A percentile compares a stretch with the other conserved stretches of the same genome.
Evolutionary conservation across 2,888 invertebrate genomes (phyloP).

Genomic region (Tinea pellionella): DNA sequence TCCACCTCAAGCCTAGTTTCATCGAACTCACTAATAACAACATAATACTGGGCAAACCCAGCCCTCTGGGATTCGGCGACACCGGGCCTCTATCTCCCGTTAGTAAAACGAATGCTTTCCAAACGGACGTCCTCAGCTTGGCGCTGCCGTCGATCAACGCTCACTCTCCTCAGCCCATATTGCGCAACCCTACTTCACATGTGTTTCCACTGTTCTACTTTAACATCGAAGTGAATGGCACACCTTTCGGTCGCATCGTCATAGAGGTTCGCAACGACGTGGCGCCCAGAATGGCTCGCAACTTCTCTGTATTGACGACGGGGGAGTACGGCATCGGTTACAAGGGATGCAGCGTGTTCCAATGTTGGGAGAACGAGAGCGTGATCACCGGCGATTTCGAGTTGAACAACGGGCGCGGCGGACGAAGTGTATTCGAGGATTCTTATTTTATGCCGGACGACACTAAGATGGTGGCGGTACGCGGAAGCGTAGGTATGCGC

Average conservation of each 20-base stretch:
- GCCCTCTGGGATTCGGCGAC: conserved; percentile 17
- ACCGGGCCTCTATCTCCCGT: conserved; percentile 23
- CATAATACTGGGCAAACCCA: conserved; percentile 20
- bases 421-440: conserved; percentile 80
- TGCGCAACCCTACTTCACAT: conserved; percentile 58
- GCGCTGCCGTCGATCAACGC: conserved; percentile 24
- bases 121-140: conserved; percentile 39
- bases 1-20: neutral
- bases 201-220: conserved; percentile 80
- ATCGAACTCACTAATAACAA: neutral
- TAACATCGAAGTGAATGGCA: conserved; percentile 79
- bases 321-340: conserved; percentile 82
- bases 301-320: conserved; percentile 77
- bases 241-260: conserved; percentile 77
- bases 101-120: conserved; percentile 25
- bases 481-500: conserved; percentile 85
- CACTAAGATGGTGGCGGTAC: conserved; percentile 78
- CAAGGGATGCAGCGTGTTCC: conserved; percentile 83
- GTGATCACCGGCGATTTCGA: conserved; percentile 86
- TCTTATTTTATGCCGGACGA: conserved; percentile 85
- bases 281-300: conserved; percentile 85
- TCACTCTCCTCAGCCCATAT: conserved; percentile 43
- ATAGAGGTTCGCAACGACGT: conserved; percentile 82
- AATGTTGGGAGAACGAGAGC: conserved; percentile 86
- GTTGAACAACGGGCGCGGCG: conserved; percentile 83